A percentile compares a stretch with the other conserved stretches of the same genome.
phyloP scores from a whole-genome alignment of 2,113 vertebrate species.

The Sylvicapra grimmia region DNA sequence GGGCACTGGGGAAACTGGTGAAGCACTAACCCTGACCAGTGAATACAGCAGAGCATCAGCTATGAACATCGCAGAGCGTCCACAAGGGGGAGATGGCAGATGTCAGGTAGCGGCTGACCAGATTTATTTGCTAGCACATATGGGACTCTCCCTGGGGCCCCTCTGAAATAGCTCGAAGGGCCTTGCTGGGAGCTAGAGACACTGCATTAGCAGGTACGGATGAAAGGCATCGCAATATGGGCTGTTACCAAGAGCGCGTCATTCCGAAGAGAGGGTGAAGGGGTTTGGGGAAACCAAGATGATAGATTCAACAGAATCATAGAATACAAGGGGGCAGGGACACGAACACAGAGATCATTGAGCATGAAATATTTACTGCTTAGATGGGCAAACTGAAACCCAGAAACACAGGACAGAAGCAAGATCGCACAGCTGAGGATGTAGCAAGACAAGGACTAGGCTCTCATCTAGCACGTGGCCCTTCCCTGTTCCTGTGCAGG shows the following conservation, averaged over 20 bases:
- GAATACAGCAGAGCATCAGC: background rate
- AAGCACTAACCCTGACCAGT: background rate
- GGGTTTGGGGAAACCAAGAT: background rate
- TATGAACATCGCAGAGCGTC: background rate
- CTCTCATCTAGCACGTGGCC: background rate
- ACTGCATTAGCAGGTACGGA: background rate
- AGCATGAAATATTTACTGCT: too few relatives aligned
- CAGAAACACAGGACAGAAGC: background rate
- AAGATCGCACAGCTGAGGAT: background rate
- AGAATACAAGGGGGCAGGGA: background rate
- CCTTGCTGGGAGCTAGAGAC: background rate
- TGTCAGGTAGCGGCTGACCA: background rate
- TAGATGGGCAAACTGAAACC: too few relatives aligned
- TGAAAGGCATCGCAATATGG: background rate
- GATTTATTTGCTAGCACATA: conserved; percentile 18
- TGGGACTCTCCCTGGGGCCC: background rate
- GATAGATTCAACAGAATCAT: background rate
- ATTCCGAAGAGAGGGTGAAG: background rate
- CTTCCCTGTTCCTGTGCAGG: background rate
- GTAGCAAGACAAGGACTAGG: background rate
- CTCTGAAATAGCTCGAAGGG: conserved; percentile 12
- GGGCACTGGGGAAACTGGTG: background rate
- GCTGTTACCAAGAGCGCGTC: background rate
- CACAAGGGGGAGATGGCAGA: background rate
- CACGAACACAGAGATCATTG: rapidly evolving